phyloP scores from a whole-genome alignment of 2,113 vertebrate species.

The Bombycilla garrulus region DNA sequence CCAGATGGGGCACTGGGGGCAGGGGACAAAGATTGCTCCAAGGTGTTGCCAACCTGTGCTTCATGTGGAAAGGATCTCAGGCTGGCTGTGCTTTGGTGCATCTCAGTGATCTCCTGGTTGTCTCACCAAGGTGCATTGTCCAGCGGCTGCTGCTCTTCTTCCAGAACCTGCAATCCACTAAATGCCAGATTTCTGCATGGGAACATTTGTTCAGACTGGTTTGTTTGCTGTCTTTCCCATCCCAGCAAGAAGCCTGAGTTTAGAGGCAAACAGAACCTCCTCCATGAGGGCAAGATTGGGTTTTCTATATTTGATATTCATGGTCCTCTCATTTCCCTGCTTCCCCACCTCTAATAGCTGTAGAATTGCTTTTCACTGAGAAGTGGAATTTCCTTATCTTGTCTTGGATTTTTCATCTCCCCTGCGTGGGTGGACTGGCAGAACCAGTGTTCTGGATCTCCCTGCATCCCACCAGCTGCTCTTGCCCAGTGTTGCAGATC shows the following conservation, averaged over 20 bases:
- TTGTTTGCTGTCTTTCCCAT: neutral
- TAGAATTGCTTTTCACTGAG: neutral
- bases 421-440: conserved; percentile 22
- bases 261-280: neutral
- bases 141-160: neutral
- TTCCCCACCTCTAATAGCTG: neutral
- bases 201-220: neutral
- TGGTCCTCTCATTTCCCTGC: neutral
- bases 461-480: neutral
- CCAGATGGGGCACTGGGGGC: neutral
- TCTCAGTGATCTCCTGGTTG: neutral
- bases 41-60: neutral
- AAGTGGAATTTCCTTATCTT: conserved; percentile 35
- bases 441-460: conserved; percentile 12
- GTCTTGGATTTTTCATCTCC: conserved; percentile 30
- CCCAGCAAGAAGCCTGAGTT: neutral
- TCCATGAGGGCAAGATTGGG: neutral
- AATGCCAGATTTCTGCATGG: neutral
- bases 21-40: neutral
- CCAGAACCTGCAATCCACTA: neutral
- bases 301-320: neutral
- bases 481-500: neutral
- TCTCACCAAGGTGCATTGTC: neutral
- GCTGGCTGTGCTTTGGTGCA: neutral
- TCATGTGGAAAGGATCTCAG: neutral